Percentiles rank a stretch among this genome's conserved stretches.
These are phyloP conservation scores for Arizona elegans DNA, from an alignment of 2,113 vertebrate species.

Conservation along the genomic window DNA sequence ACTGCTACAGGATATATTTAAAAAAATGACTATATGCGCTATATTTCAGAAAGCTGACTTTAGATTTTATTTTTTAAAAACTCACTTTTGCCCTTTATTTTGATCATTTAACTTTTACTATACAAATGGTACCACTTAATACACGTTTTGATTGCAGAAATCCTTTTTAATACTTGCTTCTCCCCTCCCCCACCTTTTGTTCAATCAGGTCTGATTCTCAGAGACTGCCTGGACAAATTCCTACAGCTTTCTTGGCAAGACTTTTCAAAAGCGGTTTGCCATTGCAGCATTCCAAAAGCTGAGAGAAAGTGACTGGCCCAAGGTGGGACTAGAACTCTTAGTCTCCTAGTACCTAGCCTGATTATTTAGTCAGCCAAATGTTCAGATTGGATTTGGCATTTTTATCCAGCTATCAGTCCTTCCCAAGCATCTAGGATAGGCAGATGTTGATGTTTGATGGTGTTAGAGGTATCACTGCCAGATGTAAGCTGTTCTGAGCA, in stretches of 20 bases:
- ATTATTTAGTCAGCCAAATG: background rate
- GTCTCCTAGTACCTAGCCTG: too few relatives aligned
- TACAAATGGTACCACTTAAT: background rate
- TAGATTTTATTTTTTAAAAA: background rate
- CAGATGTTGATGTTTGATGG: background rate
- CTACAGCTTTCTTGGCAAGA: too few relatives aligned
- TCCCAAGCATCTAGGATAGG: background rate
- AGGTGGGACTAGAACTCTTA: too few relatives aligned
- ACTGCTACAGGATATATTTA: background rate
- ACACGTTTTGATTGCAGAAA: background rate
- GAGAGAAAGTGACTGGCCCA: too few relatives aligned
- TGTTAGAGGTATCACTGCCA: background rate
- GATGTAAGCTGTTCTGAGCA: background rate
- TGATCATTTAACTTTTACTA: background rate
- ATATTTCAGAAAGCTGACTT: background rate
- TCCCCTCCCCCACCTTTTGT: background rate
- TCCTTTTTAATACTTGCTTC: background rate
- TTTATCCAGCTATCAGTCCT: background rate
- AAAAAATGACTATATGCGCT: background rate
- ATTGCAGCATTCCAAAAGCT: too few relatives aligned
- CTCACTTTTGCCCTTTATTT: background rate
- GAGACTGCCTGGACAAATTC: too few relatives aligned
- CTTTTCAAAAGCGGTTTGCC: too few relatives aligned
- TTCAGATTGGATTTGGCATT: background rate
- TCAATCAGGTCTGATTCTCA: background rate